Evolutionary conservation across 2,113 vertebrate species (phyloP).

Genomic region (Anarhynchus alexandrinus): DNA sequence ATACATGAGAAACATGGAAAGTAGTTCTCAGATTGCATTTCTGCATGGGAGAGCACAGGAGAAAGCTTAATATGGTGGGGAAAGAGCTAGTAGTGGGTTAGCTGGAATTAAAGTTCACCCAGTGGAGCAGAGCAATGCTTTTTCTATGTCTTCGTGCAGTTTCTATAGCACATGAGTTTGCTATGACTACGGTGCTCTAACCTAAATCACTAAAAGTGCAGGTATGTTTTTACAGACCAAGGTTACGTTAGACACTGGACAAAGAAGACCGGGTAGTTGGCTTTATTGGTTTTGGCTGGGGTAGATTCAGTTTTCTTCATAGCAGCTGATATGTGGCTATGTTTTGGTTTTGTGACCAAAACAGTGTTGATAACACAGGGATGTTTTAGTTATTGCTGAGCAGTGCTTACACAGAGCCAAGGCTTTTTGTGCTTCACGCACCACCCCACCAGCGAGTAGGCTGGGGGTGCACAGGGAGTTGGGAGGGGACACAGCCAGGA

Average conservation of each 20-base stretch:
- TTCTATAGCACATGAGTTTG: neutral
- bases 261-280: neutral
- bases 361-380: neutral
- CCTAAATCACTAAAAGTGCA: neutral
- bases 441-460: neutral
- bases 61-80: neutral
- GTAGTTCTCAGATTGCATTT: neutral
- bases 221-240: neutral
- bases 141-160: neutral
- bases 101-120: neutral
- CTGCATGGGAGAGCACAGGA: neutral
- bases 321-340: neutral
- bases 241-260: neutral
- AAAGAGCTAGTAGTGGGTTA: neutral
- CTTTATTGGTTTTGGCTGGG: neutral
- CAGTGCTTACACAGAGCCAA: neutral
- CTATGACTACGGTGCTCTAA: neutral
- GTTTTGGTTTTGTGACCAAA: neutral
- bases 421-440: neutral
- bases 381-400: neutral
- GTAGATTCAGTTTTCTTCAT: neutral
- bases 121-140: neutral
- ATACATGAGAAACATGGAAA: neutral
- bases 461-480: fast-evolving
- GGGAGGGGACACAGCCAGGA: neutral